Base-by-base conservation (phyloP, 1,140 invertebrate species). In the Heterodera carotae region DNA sequence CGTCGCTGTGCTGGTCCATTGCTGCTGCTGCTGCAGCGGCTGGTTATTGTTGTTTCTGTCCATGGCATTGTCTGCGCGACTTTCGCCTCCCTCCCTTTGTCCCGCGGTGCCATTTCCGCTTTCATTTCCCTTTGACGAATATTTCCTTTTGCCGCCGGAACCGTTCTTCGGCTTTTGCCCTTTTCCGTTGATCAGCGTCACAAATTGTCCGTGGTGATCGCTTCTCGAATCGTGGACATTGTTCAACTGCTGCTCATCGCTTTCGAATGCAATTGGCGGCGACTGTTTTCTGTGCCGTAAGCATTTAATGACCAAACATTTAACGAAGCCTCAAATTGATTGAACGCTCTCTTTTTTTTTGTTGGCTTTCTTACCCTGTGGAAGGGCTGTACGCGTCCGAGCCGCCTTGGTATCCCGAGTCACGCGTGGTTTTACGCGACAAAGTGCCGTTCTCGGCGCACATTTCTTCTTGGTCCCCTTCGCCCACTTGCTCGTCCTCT, bases 331-430 rank as follows among this genome's bases (percentile, higher is more conserved):
- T 62, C 7, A 72, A 22, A n/a, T n/a, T n/a, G n/a, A n/a, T n/a
- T n/a, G n/a, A n/a, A n/a, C n/a, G n/a, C n/a, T n/a, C n/a, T n/a
- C n/a, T n/a, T n/a, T n/a, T n/a, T n/a, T n/a, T n/a, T n/a, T n/a
- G n/a, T n/a, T 60, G 27, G n/a, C 22, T 4, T 39, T 39, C 48
- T 64, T 29, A 74, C 72, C 72, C 56, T 33, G 72, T 56, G 4
- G 48, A 56, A 5, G 72, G 72, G 39, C 72, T 74, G 7, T 71
- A 59, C 25, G 72, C 64, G 29, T 74, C 72, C 25, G 72, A 74
- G 25, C 72, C 72, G 25, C 72, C 72, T 8, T 74, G 72, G 64
- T 74, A 74, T 8, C 72, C 72, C n/a, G 72, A 74, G 64, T 74
- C 72, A 22, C 39, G 72, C 0, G 72, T 74, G 12, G 72, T 74